Evolutionary conservation across 2,113 vertebrate genomes (phyloP).

Genomic region (Varanus salvator): DNA sequence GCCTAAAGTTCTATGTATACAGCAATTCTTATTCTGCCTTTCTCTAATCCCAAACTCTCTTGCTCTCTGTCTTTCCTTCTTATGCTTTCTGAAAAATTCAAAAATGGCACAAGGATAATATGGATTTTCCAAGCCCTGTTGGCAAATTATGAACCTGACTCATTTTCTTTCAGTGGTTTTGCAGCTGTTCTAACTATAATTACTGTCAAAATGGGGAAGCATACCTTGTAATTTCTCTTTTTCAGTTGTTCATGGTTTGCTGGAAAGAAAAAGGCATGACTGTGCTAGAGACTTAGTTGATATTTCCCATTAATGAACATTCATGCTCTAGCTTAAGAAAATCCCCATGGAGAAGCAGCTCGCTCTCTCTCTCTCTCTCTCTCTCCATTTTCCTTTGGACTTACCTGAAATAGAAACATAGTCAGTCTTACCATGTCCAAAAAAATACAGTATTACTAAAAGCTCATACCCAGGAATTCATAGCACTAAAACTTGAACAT

Average conservation of each 20-base stretch:
- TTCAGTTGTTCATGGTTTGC: conserved; percentile 27
- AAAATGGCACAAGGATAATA: conserved; percentile 16
- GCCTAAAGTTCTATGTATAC: background rate
- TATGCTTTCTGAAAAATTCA: background rate
- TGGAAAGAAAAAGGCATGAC: conserved; percentile 4
- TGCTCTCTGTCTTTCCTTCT: background rate
- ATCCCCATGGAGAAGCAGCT: background rate
- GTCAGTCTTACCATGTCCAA: background rate
- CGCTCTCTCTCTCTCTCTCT: background rate
- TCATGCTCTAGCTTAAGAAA: background rate
- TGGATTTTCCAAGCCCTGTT: conserved; percentile 18
- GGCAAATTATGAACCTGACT: conserved; percentile 39
- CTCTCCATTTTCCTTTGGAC: background rate
- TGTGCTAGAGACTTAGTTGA: conserved; percentile 8
- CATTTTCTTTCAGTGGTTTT: conserved; percentile 39
- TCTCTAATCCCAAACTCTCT: background rate
- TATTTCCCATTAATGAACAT: conserved; percentile 18
- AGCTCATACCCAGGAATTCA: background rate
- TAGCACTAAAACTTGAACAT: background rate
- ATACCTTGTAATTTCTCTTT: conserved; percentile 38
- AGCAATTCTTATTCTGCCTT: background rate
- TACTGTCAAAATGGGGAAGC: conserved; percentile 27
- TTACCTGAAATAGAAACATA: background rate
- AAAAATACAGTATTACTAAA: conserved; percentile 1
- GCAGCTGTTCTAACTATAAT: conserved; percentile 37